These are phyloP conservation scores for Xylocopa sonorina DNA, from an alignment of 1,140 invertebrate genomes.

Conservation along the genomic window DNA sequence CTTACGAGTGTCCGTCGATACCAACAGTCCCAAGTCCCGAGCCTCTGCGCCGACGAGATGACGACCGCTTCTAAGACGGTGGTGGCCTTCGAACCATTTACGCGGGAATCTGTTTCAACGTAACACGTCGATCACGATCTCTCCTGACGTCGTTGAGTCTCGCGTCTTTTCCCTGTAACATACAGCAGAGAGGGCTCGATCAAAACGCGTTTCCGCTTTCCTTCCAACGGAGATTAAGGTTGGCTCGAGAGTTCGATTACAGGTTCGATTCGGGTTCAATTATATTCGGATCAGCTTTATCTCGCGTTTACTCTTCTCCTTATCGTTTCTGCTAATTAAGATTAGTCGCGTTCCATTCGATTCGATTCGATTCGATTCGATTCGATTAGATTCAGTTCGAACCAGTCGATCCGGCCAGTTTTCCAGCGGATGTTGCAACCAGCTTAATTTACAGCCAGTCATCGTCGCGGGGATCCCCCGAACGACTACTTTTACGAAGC, in stretches of 20 bases:
- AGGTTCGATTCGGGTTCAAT: not conserved
- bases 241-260: not conserved
- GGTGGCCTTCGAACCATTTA: slow-evolving; percentile 25
- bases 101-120: slow-evolving; percentile 7
- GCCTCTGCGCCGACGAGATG: slow-evolving; percentile 3
- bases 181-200: not conserved
- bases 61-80: not conserved
- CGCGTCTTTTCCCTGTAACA: slow-evolving; percentile 27
- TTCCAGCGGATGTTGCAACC: not conserved
- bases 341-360: slow-evolving; percentile 4
- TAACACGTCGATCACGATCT: not conserved
- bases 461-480: not conserved
- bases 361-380: slow-evolving; percentile 2
- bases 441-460: not conserved
- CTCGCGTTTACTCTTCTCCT: not conserved
- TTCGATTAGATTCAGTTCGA: slow-evolving; percentile 11
- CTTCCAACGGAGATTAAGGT: not conserved
- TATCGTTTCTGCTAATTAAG: not conserved
- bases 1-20: slow-evolving; percentile 26
- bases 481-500: not conserved
- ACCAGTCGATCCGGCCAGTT: not conserved
- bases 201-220: not conserved
- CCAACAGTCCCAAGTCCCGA: slow-evolving; percentile 19
- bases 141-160: not conserved
- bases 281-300: not conserved